Base-by-base conservation (phyloP, 2,888 invertebrate genomes). In the Latheticus oryzae region DNA sequence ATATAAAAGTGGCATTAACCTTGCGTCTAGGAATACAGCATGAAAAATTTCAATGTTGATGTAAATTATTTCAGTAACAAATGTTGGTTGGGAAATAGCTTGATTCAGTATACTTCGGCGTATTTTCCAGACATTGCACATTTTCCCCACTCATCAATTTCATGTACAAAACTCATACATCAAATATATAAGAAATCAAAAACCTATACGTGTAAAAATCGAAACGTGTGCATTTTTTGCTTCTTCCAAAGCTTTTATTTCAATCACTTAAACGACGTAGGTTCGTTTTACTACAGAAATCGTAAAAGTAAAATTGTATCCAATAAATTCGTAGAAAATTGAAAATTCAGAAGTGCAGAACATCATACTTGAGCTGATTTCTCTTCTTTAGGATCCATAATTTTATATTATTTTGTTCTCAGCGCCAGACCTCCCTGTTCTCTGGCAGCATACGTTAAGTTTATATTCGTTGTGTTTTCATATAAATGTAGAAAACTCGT, bases 341-440 rank as follows among this genome's bases (percentile, higher is more conserved):
- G 62, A 62, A 62, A 61, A 59, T 62, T 62, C 58, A 58, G 58
- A 60, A 60, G 51, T 60, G 58, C 58, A 58, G 58, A 60, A 60
- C 62, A 60, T 60, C 62, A 62, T 60, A 60, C 60, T 62, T 60
- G 59, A 60, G 57, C 60, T 60, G 62, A 62, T 62, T 60, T 58
- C 55, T 54, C 43, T 54, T 19, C 54, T 61, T 61, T 58, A 58
- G 60, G 55, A 62, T 56, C 54, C 59, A 60, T 60, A 60, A 60
- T 60, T 60, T 60, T 51, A 60, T 55, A 60, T 60, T 60, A 60
- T 60, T 60, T 60, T 51, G 45, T 60, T 54, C 38, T 54, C 58
- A 51, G 40, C 50, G 50, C 45, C 50, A 54, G 58, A 59, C 35
- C 55, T 35, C 43, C 13, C 24, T 33, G 30, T 19, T 30, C 23